Conservation (phyloP, 2,797 vertebrate species). For the Tamandua tetradactyla region DNA sequence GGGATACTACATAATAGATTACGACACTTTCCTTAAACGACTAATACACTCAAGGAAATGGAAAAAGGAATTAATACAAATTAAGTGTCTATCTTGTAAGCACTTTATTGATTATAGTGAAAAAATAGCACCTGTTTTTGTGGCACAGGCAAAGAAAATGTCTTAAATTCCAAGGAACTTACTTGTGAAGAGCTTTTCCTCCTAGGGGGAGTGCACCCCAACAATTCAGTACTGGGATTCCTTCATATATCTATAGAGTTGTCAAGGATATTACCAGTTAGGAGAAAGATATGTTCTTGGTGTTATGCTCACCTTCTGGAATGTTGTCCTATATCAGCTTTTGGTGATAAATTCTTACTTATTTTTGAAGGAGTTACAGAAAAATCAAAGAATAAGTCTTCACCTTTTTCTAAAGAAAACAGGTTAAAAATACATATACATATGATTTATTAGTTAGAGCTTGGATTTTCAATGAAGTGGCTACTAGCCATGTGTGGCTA, state of each 20-base stretch:
- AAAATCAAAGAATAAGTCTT: neutral
- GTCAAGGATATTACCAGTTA: slow-evolving; percentile 83
- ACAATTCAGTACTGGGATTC: slow-evolving; percentile 94
- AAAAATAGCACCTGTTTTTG: slow-evolving; percentile 1
- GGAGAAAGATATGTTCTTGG: neutral
- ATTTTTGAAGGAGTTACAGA: slow-evolving; percentile 8
- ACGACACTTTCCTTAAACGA: slow-evolving; percentile 51
- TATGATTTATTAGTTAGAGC: neutral
- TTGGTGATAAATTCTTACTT: neutral
- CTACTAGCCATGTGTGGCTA: neutral
- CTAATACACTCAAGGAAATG: neutral
- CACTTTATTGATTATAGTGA: neutral
- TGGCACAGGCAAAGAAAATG: neutral
- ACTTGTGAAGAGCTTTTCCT: slow-evolving; percentile 98
- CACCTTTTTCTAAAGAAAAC: slow-evolving; percentile 27
- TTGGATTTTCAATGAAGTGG: neutral
- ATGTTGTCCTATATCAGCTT: neutral
- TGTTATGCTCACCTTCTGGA: neutral
- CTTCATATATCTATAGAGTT: slow-evolving; percentile 92
- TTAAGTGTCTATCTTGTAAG: neutral
- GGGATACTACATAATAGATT: neutral
- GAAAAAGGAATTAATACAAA: neutral
- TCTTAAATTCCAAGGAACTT: slow-evolving; percentile 79
- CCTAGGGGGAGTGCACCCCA: slow-evolving; percentile 97
- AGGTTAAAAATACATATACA: neutral